Evolutionary conservation across 2,113 vertebrate genomes (phyloP).

Genomic region (Puma concolor): DNA sequence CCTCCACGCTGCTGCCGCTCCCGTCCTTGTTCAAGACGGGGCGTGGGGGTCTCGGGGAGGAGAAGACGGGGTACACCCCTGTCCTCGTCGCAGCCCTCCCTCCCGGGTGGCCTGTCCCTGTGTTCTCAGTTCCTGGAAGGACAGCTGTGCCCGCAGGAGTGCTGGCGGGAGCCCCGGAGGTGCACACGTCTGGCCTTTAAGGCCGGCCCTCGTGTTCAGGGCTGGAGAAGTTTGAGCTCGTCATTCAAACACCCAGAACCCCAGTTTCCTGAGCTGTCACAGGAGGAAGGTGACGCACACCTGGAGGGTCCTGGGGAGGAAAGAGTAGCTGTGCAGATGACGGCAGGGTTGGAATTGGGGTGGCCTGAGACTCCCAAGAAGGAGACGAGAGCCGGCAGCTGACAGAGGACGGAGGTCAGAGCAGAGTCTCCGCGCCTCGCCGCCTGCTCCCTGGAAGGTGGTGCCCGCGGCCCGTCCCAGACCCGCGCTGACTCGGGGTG

Average conservation of each 20-base stretch:
- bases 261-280: background rate
- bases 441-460: accelerated
- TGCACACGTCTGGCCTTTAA: accelerated
- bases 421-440: accelerated
- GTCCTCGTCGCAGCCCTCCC: background rate
- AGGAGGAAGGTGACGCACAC: background rate
- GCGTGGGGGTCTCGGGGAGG: background rate
- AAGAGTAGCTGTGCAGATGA: accelerated
- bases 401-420: too few relatives aligned
- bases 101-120: background rate
- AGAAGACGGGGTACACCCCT: accelerated
- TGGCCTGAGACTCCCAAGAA: background rate
- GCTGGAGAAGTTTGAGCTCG: too few relatives aligned
- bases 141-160: accelerated
- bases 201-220: accelerated
- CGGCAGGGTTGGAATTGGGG: accelerated
- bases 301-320: too few relatives aligned
- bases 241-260: too few relatives aligned
- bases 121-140: accelerated
- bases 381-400: accelerated
- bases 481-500: background rate
- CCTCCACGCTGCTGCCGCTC: background rate
- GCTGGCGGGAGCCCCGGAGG: accelerated
- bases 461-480: accelerated
- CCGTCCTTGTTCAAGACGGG: background rate